Base-by-base conservation (phyloP, 2,888 invertebrate genomes). In the Homarus gammarus region DNA sequence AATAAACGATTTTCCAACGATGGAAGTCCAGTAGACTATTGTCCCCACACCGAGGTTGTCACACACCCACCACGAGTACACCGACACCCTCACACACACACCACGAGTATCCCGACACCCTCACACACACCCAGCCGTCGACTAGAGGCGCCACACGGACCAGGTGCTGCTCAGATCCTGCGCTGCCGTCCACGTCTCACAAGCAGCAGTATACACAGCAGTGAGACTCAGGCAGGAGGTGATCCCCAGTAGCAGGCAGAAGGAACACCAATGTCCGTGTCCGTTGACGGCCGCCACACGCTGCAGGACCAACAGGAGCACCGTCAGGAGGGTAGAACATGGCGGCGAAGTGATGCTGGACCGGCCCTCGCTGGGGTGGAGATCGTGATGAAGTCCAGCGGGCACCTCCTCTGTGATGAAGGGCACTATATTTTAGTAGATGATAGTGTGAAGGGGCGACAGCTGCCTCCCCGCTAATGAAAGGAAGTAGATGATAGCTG, bases 341-440 rank as follows among this genome's bases (percentile, higher is more conserved):
- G 18, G 56, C 0, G 56, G 56, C 51, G 15, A 22, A 44, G 44
- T 56, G 18, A 22, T 18, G 56, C 22, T 18, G 12, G 56, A 18
- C 22, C 22, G 15, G 3, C 22, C 56, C 56, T 56, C 22, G 56
- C 56, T 56, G 56, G 56, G 56, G 56, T 56, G 56, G 18, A 56
- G 56, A 18, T 56, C 56, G 56, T 56, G 56, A 22, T 56, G 56
- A 3, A 56, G 56, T 22, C 56, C 56, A 56, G 56, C 56, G 22
- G 56, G 56, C 56, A 56, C 56, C 56, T 56, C 56, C 56, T 56
- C 56, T 56, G 56, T 56, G 22, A 56, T 56, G 56, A 56, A 56
- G 56, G 56, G 56, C 15, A 56, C 56, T 56, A 56, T 56, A 56
- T 56, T 8, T 56, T 56, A 56, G 56, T 56, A 56, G 56, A 56